A percentile compares a stretch with the other conserved stretches of the same genome.
Evolutionary conservation across 2,797 vertebrate genomes (phyloP).

Genomic region (Muscicapa comitata): DNA sequence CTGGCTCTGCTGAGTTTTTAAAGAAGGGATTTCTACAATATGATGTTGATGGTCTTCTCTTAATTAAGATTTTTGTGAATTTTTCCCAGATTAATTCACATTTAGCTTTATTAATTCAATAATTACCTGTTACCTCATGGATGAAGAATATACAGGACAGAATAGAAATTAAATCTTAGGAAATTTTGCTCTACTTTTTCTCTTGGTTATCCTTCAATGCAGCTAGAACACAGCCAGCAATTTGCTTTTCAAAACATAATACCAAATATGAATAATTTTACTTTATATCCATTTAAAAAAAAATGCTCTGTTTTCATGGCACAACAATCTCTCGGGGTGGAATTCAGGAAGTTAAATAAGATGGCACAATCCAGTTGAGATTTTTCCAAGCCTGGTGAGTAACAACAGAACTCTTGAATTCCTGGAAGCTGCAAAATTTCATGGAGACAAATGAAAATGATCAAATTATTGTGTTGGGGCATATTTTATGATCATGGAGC

Average conservation of each 20-base stretch:
- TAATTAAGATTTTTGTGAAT: not conserved
- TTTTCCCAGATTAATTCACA: not conserved
- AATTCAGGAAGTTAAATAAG: not conserved
- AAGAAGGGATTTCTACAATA: not conserved
- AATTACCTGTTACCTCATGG: accelerated
- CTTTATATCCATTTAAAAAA: not conserved
- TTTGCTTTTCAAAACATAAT: not conserved
- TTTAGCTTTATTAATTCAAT: not conserved
- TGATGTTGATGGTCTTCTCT: not conserved
- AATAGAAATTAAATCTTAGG: not conserved
- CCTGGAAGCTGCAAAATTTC: not conserved
- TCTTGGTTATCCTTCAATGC: not conserved
- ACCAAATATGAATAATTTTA: not conserved
- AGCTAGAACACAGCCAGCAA: not conserved
- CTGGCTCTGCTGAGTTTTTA: not conserved
- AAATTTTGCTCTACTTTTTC: not conserved
- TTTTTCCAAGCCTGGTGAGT: not conserved
- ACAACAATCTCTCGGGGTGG: not conserved
- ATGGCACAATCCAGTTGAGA: not conserved
- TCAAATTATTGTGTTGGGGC: not conserved
- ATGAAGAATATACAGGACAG: not conserved
- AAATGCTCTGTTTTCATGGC: not conserved
- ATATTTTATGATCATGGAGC: not conserved
- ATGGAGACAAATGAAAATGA: not conserved
- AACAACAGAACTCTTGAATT: not conserved